phyloP scores from a whole-genome alignment of 2,888 invertebrate species.

The Exephanes ischioxanthus region DNA sequence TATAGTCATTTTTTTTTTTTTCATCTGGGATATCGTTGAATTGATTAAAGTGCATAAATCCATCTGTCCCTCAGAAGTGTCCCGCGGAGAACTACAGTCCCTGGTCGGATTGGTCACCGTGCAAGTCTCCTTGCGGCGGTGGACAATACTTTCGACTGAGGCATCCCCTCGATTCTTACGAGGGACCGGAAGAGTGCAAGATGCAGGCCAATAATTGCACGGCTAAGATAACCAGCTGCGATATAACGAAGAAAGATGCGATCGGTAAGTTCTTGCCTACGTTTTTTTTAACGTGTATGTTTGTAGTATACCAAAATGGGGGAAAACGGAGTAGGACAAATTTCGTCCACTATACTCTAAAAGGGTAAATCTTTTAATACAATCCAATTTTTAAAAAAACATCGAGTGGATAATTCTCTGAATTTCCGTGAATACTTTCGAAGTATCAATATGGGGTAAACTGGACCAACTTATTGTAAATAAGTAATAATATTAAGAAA shows the following conservation, averaged over 20 bases:
- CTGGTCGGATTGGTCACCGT: constrained; percentile 97
- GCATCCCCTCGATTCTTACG: constrained; percentile 66
- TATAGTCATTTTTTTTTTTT: neutral
- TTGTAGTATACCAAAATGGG: neutral
- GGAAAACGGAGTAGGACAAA: neutral
- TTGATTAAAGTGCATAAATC: neutral
- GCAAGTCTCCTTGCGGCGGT: constrained; percentile 94
- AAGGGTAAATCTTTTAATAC: too few relatives aligned
- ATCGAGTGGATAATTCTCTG: neutral
- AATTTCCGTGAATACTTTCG: neutral
- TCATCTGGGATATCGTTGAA: neutral
- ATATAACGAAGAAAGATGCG: constrained; percentile 78
- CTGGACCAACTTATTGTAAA: neutral
- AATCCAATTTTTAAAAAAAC: neutral
- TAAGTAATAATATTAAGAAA: neutral
- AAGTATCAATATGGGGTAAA: neutral
- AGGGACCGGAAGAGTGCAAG: constrained; percentile 78
- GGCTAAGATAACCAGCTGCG: constrained; percentile 78
- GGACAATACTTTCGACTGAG: constrained; percentile 91
- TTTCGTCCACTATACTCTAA: neutral
- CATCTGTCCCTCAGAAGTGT: constrained; percentile 78
- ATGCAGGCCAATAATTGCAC: constrained; percentile 76
- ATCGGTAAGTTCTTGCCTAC: constrained; percentile 72
- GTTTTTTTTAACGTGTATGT: neutral
- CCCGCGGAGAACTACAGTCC: constrained; percentile 85